phyloP scores from a whole-genome alignment of 2,113 vertebrate genomes.

The Rousettus leschenaultii region DNA sequence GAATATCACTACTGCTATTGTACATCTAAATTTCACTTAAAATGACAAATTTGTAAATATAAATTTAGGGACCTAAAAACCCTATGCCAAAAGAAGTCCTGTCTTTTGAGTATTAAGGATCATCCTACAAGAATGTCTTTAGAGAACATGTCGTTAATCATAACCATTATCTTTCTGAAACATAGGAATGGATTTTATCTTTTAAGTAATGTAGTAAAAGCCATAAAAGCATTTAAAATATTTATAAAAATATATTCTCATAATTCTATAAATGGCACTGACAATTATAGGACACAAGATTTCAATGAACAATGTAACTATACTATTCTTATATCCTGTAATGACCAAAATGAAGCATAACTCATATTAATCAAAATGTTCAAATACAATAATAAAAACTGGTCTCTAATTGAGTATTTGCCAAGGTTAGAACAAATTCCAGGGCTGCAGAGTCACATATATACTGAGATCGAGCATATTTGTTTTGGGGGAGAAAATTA shows the following conservation, averaged over 20 bases:
- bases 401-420: neutral
- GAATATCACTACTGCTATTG: neutral
- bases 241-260: neutral
- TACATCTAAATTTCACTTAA: neutral
- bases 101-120: neutral
- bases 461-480: neutral
- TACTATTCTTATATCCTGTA: neutral
- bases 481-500: neutral
- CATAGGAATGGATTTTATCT: neutral
- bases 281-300: neutral
- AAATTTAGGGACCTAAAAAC: neutral
- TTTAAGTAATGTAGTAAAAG: neutral
- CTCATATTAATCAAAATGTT: neutral
- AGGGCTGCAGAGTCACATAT: neutral
- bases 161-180: neutral
- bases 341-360: neutral
- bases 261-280: neutral
- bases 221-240: neutral
- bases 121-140: neutral
- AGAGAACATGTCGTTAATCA: neutral
- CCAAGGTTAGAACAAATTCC: neutral
- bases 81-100: neutral
- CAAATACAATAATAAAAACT: neutral
- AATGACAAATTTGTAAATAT: neutral
- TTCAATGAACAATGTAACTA: neutral